Evolutionary conservation across 2,888 invertebrate genomes (phyloP).

Genomic region (Agelastica alni): DNA sequence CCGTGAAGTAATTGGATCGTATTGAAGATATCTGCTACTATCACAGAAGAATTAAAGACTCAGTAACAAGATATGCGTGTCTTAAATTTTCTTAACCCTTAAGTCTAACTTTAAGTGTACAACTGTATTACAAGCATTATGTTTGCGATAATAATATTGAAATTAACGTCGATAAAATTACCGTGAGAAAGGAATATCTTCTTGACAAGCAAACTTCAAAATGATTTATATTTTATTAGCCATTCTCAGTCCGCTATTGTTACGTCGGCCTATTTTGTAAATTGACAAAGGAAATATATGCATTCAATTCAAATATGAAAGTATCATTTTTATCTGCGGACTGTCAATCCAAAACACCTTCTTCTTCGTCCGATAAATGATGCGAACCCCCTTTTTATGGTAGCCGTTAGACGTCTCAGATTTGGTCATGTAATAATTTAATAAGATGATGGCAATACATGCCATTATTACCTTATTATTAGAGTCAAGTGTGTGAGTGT

Average conservation of each 20-base stretch:
- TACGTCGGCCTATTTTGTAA: slow-evolving; percentile 1
- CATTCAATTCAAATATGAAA: slow-evolving; percentile 1
- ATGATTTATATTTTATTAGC: slow-evolving; percentile 11
- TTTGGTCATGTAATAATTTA: slow-evolving; percentile 7
- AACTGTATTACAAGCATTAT: too few species aligned
- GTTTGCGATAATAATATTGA: too few species aligned
- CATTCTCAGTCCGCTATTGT: slow-evolving; percentile 4
- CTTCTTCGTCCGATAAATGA: background rate
- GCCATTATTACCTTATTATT: slow-evolving; percentile 18
- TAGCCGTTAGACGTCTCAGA: slow-evolving; percentile 11
- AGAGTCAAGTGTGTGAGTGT: too few species aligned
- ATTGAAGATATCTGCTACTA: too few species aligned
- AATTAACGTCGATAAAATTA: too few species aligned
- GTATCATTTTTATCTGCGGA: slow-evolving; percentile 13
- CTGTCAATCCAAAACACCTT: slow-evolving; percentile 12
- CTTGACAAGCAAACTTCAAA: too few species aligned
- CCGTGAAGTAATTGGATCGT: too few species aligned
- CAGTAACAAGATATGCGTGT: too few species aligned
- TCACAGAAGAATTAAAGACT: too few species aligned
- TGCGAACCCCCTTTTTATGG: slow-evolving; percentile 7
- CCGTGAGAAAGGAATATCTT: too few species aligned
- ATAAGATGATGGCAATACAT: slow-evolving; percentile 9
- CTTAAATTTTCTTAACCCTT: too few species aligned
- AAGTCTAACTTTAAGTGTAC: too few species aligned
- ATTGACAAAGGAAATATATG: background rate